phyloP scores from a whole-genome alignment of 92 coral and sea anemone genomes.

The Parazoanthus darwini region DNA sequence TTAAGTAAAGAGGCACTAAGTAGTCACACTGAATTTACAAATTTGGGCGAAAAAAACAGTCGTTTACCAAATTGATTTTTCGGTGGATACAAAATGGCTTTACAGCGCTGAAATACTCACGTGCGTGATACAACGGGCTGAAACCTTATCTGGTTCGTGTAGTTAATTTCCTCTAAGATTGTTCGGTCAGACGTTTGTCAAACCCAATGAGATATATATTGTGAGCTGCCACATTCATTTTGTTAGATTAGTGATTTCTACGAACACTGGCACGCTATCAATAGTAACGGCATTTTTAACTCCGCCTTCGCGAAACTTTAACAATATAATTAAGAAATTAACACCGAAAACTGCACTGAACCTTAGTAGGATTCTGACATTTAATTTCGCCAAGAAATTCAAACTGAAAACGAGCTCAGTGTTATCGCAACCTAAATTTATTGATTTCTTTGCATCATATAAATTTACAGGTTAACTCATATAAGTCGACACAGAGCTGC shows the following conservation, averaged over 20 bases:
- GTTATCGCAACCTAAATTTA: neutral
- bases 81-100: too few relatives aligned
- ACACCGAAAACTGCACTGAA: neutral
- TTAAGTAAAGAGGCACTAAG: neutral
- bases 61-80: neutral
- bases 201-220: too few relatives aligned
- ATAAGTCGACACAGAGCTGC: constrained; percentile 11
- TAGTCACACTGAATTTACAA: neutral
- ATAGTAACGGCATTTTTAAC: too few relatives aligned
- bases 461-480: neutral
- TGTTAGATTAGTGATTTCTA: too few relatives aligned
- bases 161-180: too few relatives aligned
- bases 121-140: too few relatives aligned
- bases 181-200: too few relatives aligned
- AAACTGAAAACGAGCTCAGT: neutral
- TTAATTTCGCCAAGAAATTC: neutral
- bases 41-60: neutral
- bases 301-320: neutral
- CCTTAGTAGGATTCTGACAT: neutral
- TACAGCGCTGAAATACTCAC: too few relatives aligned
- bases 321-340: neutral
- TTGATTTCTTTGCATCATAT: neutral
- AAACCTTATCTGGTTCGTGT: too few relatives aligned
- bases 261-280: too few relatives aligned
- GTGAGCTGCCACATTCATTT: too few relatives aligned